Evolutionary conservation across 2,888 invertebrate species (phyloP).

Genomic region (Diarsia mendica): DNA sequence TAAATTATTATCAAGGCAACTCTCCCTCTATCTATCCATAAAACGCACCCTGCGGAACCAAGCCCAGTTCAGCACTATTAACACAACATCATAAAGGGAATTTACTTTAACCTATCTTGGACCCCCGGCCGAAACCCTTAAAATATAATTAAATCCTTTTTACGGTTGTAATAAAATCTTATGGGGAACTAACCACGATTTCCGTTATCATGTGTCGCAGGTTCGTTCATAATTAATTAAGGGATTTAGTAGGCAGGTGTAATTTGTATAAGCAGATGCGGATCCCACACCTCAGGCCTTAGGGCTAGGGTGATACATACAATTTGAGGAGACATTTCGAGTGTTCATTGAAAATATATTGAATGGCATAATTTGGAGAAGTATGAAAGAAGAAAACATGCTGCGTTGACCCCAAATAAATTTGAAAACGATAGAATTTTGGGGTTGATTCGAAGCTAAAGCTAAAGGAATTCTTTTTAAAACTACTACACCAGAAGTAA

Average conservation of each 20-base stretch:
- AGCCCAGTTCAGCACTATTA: slow-evolving; percentile 61
- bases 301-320: slow-evolving; percentile 8
- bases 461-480: too few species aligned
- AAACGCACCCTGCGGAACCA: slow-evolving; percentile 61
- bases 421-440: too few species aligned
- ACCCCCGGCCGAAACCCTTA: slow-evolving; percentile 62
- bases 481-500: too few species aligned
- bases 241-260: slow-evolving; percentile 63
- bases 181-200: slow-evolving; percentile 70
- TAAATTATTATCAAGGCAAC: slow-evolving; percentile 45
- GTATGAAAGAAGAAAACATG: too few species aligned
- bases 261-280: slow-evolving; percentile 65
- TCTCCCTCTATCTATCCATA: slow-evolving; percentile 51
- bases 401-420: too few species aligned
- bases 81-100: slow-evolving; percentile 66
- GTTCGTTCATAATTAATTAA: slow-evolving; percentile 72
- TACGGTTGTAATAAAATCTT: slow-evolving; percentile 68
- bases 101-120: slow-evolving; percentile 66
- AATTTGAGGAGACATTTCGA: background rate
- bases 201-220: slow-evolving; percentile 73
- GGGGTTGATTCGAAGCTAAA: too few species aligned
- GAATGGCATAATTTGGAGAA: background rate
- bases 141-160: slow-evolving; percentile 73
- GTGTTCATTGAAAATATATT: slow-evolving; percentile 3
- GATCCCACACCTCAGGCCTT: slow-evolving; percentile 40